phyloP scores from a whole-genome alignment of 2,888 invertebrate genomes.

The Helicoverpa assulta region DNA sequence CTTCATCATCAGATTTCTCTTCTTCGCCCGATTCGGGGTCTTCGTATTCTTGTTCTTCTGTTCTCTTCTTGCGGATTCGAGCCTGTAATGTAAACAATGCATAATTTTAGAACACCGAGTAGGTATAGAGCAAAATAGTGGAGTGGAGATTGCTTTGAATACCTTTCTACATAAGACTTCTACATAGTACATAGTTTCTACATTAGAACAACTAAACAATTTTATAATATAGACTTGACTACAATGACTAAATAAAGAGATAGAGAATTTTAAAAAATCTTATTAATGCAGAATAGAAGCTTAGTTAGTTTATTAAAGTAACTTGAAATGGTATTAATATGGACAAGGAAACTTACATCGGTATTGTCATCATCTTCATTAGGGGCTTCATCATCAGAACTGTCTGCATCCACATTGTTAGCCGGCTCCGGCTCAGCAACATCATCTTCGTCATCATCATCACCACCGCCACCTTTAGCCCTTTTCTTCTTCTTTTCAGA shows the following conservation, averaged over 20 bases:
- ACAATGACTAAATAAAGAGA: too few relatives aligned
- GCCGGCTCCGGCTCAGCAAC: conserved; percentile 67
- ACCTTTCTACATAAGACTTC: too few relatives aligned
- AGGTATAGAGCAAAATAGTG: too few relatives aligned
- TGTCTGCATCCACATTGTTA: conserved; percentile 82
- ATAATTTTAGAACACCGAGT: background rate
- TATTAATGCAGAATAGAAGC: too few relatives aligned
- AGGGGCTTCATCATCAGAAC: conserved; percentile 92
- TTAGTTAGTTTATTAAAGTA: too few relatives aligned
- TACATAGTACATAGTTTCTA: too few relatives aligned
- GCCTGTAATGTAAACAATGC: conserved; percentile 71
- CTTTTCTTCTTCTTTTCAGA: conserved; percentile 83
- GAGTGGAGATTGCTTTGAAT: too few relatives aligned
- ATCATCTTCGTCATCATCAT: conserved; percentile 83
- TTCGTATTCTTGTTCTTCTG: conserved; percentile 92
- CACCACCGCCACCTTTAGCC: conserved; percentile 69
- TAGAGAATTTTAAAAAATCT: too few relatives aligned
- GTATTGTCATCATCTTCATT: conserved; percentile 89
- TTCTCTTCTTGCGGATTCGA: conserved; percentile 89
- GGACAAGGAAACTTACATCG: conserved; percentile 75
- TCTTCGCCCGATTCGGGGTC: conserved; percentile 91
- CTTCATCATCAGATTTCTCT: conserved; percentile 87
- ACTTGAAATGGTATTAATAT: background rate
- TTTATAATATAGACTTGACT: too few relatives aligned
- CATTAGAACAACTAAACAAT: too few relatives aligned